phyloP scores from a whole-genome alignment of 2,113 vertebrate species.

The Scortum barcoo region DNA sequence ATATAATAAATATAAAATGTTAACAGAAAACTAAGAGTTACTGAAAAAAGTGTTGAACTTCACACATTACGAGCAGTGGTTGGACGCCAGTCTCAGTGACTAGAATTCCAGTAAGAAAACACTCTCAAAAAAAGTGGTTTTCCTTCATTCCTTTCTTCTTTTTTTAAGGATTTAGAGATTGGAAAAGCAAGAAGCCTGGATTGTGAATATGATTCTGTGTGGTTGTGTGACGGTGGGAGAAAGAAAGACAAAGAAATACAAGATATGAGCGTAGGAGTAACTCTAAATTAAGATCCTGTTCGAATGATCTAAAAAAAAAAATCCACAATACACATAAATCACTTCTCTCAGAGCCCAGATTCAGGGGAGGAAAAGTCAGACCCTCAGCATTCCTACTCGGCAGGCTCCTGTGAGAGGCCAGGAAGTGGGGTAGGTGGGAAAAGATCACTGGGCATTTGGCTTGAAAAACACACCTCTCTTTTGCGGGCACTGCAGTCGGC shows the following conservation, averaged over 20 bases:
- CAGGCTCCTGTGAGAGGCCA: slow-evolving; percentile 68
- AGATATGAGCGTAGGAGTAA: slow-evolving; percentile 51
- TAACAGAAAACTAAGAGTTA: slow-evolving; percentile 13
- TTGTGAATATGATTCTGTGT: not conserved
- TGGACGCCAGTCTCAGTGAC: slow-evolving; percentile 37
- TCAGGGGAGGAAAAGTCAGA: slow-evolving; percentile 50
- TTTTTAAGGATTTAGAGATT: slow-evolving; percentile 6
- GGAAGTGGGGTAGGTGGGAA: slow-evolving; percentile 66
- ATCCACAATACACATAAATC: slow-evolving; percentile 61
- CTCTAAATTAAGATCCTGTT: slow-evolving; percentile 58
- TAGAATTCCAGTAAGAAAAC: slow-evolving; percentile 61
- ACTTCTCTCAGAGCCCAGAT: slow-evolving; percentile 11
- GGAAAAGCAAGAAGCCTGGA: slow-evolving; percentile 7
- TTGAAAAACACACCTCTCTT: slow-evolving; percentile 44
- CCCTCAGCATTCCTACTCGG: slow-evolving; percentile 68
- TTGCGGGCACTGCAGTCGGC: slow-evolving; percentile 11
- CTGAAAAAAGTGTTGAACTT: slow-evolving; percentile 12
- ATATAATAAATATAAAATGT: slow-evolving; percentile 7
- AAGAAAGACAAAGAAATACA: slow-evolving; percentile 30
- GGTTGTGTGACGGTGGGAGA: slow-evolving; percentile 13
- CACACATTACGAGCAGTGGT: slow-evolving; percentile 38
- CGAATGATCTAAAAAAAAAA: slow-evolving; percentile 27
- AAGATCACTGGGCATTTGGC: slow-evolving; percentile 54
- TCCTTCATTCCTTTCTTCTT: not conserved
- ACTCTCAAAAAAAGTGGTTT: slow-evolving; percentile 56